Base-by-base conservation (phyloP, 2,888 invertebrate genomes). In the Pollenia labialis region DNA sequence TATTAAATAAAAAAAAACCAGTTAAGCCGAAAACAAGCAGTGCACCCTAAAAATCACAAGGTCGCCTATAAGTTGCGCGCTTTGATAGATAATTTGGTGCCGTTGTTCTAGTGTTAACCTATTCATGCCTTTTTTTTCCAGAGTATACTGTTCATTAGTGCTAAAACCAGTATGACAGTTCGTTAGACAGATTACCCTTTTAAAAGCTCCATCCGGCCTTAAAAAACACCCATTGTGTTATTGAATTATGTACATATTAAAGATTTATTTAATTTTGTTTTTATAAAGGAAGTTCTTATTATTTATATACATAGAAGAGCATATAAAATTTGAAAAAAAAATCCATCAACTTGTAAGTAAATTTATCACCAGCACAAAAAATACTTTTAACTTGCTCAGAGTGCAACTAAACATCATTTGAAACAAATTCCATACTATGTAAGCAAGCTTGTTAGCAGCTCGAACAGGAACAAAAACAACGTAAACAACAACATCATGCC, bases 361-460 rank as follows among this genome's bases (percentile, higher is more conserved):
- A 56, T 72, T 46, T 72, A 72, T 72, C 46, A 46, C 46, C 4
- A 4, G n/a, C 8, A 71, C 46, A 42, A 69, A 68, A 60, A 76
- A 54, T 66, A 58, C 42, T 14, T 71, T 81, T 56, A 50, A 64
- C 62, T 79, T 66, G 42, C 16, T 16, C 62, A 54, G 74, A 84
- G 84, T 87, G 87, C 81, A 81, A 87, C 76, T 58, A 58, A 88
- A 88, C 87, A 88, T 77, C 83, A 85, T 84, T 85, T 77, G 74
- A 68, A 88, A 88, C 87, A 85, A 88, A 88, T 88, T 88, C 85
- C 74, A 12, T 69, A 74, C 50, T 81, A 76, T 88, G 87, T 88
- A 83, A 88, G 87, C 85, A 88, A 80, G 85, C 83, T 85, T 88
- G 87, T 88, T 88, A 85, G 85, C 87, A 84, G 85, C 82, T 77